Percentiles rank a stretch among this genome's conserved stretches.
Conservation (phyloP, 2,797 vertebrate genomes). For the Spatula clypeata region DNA sequence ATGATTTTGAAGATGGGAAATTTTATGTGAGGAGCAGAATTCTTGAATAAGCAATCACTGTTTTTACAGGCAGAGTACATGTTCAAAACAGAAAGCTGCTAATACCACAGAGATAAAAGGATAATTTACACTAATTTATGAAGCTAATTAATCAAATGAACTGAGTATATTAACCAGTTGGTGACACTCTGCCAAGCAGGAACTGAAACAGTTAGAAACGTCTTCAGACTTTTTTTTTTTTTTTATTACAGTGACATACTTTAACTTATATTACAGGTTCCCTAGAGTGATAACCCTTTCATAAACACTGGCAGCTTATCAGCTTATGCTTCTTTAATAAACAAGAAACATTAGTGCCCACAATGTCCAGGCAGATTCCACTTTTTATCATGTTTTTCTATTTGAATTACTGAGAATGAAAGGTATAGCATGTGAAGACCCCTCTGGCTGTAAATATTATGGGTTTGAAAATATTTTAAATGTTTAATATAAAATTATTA, state of each 20-base stretch:
- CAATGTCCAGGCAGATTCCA: neutral
- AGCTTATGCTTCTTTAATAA: neutral
- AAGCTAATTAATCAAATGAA: conserved; percentile 66
- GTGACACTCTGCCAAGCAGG: conserved; percentile 46
- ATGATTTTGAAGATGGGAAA: neutral
- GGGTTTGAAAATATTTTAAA: neutral
- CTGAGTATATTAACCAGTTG: conserved; percentile 48
- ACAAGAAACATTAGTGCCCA: neutral
- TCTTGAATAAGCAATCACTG: neutral
- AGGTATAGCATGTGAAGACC: neutral
- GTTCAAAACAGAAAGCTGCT: conserved; percentile 55
- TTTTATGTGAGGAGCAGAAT: neutral
- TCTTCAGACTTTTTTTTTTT: neutral
- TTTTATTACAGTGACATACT: neutral
- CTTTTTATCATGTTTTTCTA: neutral
- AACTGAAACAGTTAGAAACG: conserved; percentile 44
- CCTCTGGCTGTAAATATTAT: neutral
- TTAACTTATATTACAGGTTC: neutral
- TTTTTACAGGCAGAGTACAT: conserved; percentile 33
- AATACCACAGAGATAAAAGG: conserved; percentile 64
- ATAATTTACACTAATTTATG: conserved; percentile 65
- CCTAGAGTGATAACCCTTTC: neutral
- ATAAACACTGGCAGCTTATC: neutral
- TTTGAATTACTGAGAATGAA: neutral
- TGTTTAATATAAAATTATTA: neutral